Conservation (phyloP, 2,113 vertebrate species). For the Eonycteris spelaea region DNA sequence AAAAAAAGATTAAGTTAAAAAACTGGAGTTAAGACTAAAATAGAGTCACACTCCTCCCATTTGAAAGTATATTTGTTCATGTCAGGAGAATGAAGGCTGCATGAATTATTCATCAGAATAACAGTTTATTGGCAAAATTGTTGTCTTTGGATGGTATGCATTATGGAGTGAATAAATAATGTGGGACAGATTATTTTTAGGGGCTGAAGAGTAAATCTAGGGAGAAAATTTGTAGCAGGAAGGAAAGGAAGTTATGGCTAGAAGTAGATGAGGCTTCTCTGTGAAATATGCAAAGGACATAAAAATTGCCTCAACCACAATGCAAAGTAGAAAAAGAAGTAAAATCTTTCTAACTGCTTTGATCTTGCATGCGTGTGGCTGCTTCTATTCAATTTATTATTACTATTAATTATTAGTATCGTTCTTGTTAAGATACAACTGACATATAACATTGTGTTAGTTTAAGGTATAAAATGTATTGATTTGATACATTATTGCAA, state of each 20-base stretch:
- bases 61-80: constrained; percentile 74
- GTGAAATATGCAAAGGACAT: constrained; percentile 65
- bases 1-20: constrained; percentile 43
- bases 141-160: constrained; percentile 77
- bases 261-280: constrained; percentile 24
- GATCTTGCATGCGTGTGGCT: constrained; percentile 27
- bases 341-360: constrained; percentile 52
- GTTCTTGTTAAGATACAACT: not conserved
- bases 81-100: constrained; percentile 66
- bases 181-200: constrained; percentile 74
- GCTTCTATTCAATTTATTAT: constrained; percentile 14
- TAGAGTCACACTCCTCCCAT: constrained; percentile 57
- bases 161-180: constrained; percentile 79
- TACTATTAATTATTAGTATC: not conserved
- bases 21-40: constrained; percentile 62
- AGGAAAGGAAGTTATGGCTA: constrained; percentile 48
- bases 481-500: not conserved
- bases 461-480: not conserved
- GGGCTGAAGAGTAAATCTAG: constrained; percentile 68
- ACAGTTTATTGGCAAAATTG: constrained; percentile 79
- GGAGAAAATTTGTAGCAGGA: constrained; percentile 58
- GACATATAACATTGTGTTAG: not conserved
- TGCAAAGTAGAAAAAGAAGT: not conserved
- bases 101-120: constrained; percentile 77
- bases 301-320: not conserved